Evolutionary conservation across 2,888 invertebrate species (phyloP), one percentile per base, ranked within the genome.

Genomic region (Phorcus lineatus): DNA sequence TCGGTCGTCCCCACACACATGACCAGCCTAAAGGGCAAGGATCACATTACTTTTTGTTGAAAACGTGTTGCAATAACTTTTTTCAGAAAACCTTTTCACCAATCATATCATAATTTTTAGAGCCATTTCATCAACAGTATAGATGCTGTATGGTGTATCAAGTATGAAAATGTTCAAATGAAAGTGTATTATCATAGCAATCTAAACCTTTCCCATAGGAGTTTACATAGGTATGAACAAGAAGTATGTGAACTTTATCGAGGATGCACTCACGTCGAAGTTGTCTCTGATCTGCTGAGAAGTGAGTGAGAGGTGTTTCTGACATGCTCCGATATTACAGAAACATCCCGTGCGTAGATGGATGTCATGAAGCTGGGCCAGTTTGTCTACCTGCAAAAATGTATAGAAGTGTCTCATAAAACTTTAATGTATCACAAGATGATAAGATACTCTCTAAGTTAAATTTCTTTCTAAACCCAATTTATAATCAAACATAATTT

Each of bases 281-380:
- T 98, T 96, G 47, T 95, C 94, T 87, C 95, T 95, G 86, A 98
- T 94, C 79, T 96, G 95, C 17, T 95, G 94, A 77, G 96, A 95
- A 0, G 95, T 94, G 11, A 97, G 94, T 9, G 94, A 93, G 70
- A 99, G 94, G 90, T 96, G 96, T 75, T 95, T 94, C 92, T 98
- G 97, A 91, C 99, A 99, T 1, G 98, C 96, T 17, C 99, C 99
- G 0, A 98, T 96, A 94, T 99, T 99, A 93, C 99, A 99, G 92
- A 98, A 98, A 92, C 99, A 99, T 0, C 99, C 99, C 0, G 97
- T 97, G 84, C 99, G 95, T 57, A 99, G 92, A 86, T 96, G 96
- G 4, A 99, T 96, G 87, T 96, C 96, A 91, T 97, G 96, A 78
- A 98, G 94, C 86, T 97, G 96, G 0, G 98, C 96, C 94, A 99